A percentile compares a stretch with the other conserved stretches of the same genome.
phyloP scores from a whole-genome alignment of 2,113 vertebrate species.

The Xenotilapia leptura region DNA sequence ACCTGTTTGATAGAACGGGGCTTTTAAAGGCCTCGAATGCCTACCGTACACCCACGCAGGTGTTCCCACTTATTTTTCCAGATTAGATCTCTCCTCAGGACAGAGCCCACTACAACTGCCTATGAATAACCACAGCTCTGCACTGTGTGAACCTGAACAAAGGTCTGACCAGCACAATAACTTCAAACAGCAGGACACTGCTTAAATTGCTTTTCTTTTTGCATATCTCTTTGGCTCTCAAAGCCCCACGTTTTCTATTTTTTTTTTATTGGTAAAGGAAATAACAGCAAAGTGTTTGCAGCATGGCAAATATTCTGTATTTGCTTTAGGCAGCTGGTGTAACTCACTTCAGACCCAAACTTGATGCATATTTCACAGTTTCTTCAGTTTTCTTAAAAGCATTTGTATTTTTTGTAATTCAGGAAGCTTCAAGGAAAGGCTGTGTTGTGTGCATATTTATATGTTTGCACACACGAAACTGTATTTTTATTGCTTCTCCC shows the following conservation, averaged over 20 bases:
- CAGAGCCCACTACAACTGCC: not conserved
- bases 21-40: not conserved
- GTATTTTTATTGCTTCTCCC: not conserved
- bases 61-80: not conserved
- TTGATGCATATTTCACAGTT: not conserved
- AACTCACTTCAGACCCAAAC: slow-evolving; percentile 34
- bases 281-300: not conserved
- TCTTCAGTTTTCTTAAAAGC: not conserved
- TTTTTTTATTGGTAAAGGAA: not conserved
- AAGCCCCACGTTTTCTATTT: not conserved
- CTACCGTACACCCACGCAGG: not conserved
- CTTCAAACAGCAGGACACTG: not conserved
- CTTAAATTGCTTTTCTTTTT: not conserved
- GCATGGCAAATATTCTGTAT: slow-evolving; percentile 22
- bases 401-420: not conserved
- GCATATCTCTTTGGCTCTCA: not conserved
- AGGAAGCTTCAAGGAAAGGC: not conserved
- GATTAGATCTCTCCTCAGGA: not conserved
- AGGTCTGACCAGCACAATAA: not conserved
- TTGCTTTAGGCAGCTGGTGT: slow-evolving; percentile 43
- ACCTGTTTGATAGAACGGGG: not conserved
- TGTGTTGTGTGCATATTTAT: not conserved
- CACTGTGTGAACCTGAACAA: not conserved
- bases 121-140: not conserved
- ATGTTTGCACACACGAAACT: not conserved